Evolutionary conservation across 2,888 invertebrate genomes (phyloP), one percentile per base, ranked within the genome.

Genomic region (Drosophila neonasuta): DNA sequence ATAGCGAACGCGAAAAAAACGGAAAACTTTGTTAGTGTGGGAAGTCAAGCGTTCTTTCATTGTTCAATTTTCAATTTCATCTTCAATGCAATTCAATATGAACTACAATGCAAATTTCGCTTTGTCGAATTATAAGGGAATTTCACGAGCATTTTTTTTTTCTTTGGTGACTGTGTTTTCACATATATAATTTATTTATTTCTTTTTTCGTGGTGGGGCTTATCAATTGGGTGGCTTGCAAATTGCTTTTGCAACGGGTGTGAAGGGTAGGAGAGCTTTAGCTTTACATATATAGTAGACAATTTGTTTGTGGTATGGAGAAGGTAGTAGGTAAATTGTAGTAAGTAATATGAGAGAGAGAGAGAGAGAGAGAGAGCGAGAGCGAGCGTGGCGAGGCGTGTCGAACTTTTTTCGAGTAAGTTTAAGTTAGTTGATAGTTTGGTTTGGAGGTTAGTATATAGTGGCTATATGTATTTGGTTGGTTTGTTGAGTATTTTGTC

Each of bases 61-160:
- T 51, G 58, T 51, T 62, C 54, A 48, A 51, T 68, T 66, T 66
- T 64, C 52, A 56, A 52, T 52, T 42, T 57, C 36, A 36, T 57
- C 44, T 45, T 55, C 24, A 45, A 60, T 66, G 61, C 57, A 71
- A 63, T 85, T 78, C 74, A 78, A 80, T 82, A 71, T 70, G 61
- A 82, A 78, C 77, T 78, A 77, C 82, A 80, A 85, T 78, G 78
- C 77, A 80, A 85, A 82, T 85, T 82, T 82, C 44, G 69, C 49
- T 63, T 63, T 74, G 51, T 65, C 58, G 49, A 73, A 81, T 70
- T 61, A 55, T 61, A 58, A 56, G 39, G 69, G 74, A 61, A 64
- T 64, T 80, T 75, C 63, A 70, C 60, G 51, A 76, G 51, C 65
- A 45, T 64, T 63, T 73, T 54, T 63, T 17, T 24, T 6, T 24